Evolutionary conservation across 1,140 invertebrate genomes (phyloP).

Genomic region (Drosophila busckii): DNA sequence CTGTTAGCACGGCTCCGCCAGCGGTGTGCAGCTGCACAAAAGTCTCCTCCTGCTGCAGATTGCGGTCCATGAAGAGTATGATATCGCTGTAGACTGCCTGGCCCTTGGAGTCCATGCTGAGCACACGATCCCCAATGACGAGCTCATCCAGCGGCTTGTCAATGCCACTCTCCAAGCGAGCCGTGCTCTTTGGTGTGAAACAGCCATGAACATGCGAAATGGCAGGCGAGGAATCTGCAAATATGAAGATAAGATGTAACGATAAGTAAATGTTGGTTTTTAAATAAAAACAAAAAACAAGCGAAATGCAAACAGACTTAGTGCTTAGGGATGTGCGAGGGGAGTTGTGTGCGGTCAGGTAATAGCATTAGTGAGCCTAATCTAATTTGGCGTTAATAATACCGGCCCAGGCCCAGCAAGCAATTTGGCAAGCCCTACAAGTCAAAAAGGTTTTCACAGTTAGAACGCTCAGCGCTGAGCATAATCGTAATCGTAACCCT

Average conservation of each 20-base stretch:
- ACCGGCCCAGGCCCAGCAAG: conserved; percentile 29
- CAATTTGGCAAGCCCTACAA: conserved; percentile 64
- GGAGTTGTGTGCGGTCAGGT: conserved; percentile 36
- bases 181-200: conserved; percentile 85
- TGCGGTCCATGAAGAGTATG: conserved; percentile 92
- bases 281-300: no score
- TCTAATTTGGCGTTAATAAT: conserved; percentile 78
- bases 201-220: conserved; percentile 90
- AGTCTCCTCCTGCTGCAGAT: conserved; percentile 83
- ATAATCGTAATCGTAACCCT: neutral
- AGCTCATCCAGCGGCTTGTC: conserved; percentile 85
- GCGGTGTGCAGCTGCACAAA: conserved; percentile 87
- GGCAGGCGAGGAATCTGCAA: conserved; percentile 93
- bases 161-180: conserved; percentile 81
- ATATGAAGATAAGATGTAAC: conserved; percentile 23
- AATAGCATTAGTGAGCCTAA: conserved; percentile 70
- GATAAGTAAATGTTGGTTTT: neutral
- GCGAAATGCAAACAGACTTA: no score
- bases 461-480: conserved; percentile 1
- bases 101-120: conserved; percentile 85
- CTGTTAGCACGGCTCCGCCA: conserved; percentile 84
- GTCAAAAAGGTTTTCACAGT: conserved; percentile 78
- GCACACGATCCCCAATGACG: conserved; percentile 88
- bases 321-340: neutral
- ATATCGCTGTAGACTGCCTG: conserved; percentile 89